Evolutionary conservation across 2,113 vertebrate genomes (phyloP).

Genomic region (Macroglossus sobrinus): DNA sequence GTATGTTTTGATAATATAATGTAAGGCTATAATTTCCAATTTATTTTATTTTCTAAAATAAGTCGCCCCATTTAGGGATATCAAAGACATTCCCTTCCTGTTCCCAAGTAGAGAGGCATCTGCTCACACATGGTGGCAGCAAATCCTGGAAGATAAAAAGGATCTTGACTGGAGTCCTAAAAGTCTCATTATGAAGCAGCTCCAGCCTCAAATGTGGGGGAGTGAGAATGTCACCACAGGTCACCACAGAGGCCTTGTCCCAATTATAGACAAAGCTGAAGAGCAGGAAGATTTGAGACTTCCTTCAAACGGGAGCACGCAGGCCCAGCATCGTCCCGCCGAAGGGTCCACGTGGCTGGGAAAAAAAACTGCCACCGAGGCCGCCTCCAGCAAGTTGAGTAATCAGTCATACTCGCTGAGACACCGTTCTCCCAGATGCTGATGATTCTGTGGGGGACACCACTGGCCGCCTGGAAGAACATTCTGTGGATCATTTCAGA

Average conservation of each 20-base stretch:
- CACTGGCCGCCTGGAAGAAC: not conserved
- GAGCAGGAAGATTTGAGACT: not conserved
- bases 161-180: not conserved
- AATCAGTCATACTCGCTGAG: not conserved
- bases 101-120: not conserved
- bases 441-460: not conserved
- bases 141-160: not conserved
- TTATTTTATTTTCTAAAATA: slow-evolving; percentile 35
- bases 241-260: not conserved
- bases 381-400: not conserved
- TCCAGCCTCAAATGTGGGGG: not conserved
- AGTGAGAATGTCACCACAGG: slow-evolving; percentile 20
- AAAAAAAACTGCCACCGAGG: not conserved
- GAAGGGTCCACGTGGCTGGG: not conserved
- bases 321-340: not conserved
- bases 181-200: not conserved
- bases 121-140: not conserved
- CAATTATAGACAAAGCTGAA: not conserved
- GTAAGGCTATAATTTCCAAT: not conserved
- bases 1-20: not conserved
- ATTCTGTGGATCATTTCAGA: not conserved
- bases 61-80: not conserved
- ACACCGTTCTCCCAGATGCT: not conserved
- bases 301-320: not conserved
- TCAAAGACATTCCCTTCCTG: not conserved